Conservation (phyloP, 2,797 vertebrate genomes). For the Bovichtus diacanthus region DNA sequence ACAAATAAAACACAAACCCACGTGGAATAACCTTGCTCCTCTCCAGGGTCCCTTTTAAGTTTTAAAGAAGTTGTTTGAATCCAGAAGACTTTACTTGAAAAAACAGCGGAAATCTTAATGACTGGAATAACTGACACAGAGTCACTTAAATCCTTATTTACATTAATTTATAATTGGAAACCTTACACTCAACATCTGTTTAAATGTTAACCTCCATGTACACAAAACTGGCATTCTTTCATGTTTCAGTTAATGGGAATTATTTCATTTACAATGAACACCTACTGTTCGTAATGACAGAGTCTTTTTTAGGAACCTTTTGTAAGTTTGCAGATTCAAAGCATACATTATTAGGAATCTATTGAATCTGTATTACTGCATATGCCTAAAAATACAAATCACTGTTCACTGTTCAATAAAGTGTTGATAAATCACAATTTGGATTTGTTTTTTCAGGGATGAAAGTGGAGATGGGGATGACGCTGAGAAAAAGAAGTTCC, state of each 20-base stretch:
- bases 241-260: not conserved
- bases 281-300: not conserved
- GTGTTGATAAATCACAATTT: not conserved
- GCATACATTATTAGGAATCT: not conserved
- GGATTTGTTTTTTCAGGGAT: slow-evolving; percentile 79
- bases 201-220: not conserved
- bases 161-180: too few relatives aligned
- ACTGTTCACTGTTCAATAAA: not conserved
- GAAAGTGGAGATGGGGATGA: slow-evolving; percentile 93
- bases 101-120: not conserved
- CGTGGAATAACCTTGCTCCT: not conserved
- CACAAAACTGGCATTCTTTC: not conserved
- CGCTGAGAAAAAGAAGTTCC: slow-evolving; percentile 94
- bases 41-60: not conserved
- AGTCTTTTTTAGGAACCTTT: not conserved
- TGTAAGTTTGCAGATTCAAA: not conserved
- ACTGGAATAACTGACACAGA: not conserved
- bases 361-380: not conserved
- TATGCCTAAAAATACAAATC: not conserved
- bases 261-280: not conserved
- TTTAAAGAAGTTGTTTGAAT: not conserved
- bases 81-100: not conserved
- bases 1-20: not conserved
- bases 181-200: not conserved
- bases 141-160: not conserved